These are phyloP conservation scores for Achlya flavicornis DNA, from an alignment of 2,888 invertebrate species.

Conservation along the genomic window DNA sequence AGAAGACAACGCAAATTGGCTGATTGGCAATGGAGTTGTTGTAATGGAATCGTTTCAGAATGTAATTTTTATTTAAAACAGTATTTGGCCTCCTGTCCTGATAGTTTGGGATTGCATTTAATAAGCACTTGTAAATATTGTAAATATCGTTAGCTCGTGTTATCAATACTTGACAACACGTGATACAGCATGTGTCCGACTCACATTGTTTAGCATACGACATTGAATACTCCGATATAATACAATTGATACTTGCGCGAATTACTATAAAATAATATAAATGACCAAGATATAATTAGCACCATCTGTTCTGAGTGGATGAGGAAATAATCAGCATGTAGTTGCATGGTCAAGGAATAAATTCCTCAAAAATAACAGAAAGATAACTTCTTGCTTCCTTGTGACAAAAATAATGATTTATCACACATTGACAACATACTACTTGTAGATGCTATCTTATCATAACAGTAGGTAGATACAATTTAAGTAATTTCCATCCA, in stretches of 20 bases:
- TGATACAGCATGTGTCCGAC: background rate
- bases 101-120: background rate
- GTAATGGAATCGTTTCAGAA: too few species aligned
- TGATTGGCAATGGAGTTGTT: too few species aligned
- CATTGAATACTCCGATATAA: background rate
- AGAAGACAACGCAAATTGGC: too few species aligned
- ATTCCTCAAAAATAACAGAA: background rate
- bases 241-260: background rate
- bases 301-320: background rate
- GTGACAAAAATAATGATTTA: background rate
- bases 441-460: background rate
- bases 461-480: background rate
- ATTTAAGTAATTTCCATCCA: background rate
- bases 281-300: background rate
- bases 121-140: constrained; percentile 1
- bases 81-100: background rate
- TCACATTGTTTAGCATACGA: constrained; percentile 1
- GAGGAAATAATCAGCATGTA: background rate
- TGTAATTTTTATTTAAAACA: too few species aligned
- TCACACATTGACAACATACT: background rate
- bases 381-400: background rate
- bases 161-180: constrained; percentile 1
- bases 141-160: background rate
- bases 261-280: background rate
- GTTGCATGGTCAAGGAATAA: too few species aligned